Conservation (phyloP, 2,113 vertebrate genomes). For the Crotalus tigris region DNA sequence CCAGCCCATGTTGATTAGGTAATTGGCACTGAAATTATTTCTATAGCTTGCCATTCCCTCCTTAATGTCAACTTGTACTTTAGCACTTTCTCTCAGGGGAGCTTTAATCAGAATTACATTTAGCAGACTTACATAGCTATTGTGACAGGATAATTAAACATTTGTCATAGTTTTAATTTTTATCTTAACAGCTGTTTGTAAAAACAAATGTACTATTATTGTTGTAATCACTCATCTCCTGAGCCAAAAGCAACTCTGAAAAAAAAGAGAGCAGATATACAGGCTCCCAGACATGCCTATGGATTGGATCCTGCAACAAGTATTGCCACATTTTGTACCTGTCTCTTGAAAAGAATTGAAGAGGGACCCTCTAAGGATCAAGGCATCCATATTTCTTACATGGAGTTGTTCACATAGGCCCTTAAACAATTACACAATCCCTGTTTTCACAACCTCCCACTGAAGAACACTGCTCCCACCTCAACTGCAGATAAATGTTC, state of each 20-base stretch:
- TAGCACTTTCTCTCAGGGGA: slow-evolving; percentile 1
- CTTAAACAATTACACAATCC: background rate
- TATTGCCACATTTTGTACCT: slow-evolving; percentile 8
- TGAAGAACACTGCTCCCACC: background rate
- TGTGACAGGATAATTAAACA: slow-evolving; percentile 28
- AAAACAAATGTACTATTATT: slow-evolving; percentile 25
- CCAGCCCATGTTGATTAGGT: background rate
- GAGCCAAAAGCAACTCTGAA: slow-evolving; percentile 42
- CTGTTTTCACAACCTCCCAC: background rate
- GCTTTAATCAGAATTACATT: slow-evolving; percentile 23
- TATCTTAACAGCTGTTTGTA: slow-evolving; percentile 31
- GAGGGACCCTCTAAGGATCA: background rate
- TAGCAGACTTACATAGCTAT: slow-evolving; percentile 7
- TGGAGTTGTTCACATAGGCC: background rate
- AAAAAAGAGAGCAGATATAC: slow-evolving; percentile 22
- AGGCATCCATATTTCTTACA: background rate
- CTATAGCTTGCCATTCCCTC: slow-evolving; percentile 27
- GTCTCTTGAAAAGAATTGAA: background rate
- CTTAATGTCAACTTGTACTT: slow-evolving; percentile 30
- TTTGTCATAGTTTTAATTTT: slow-evolving; percentile 39
- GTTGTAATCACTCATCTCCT: slow-evolving; percentile 22
- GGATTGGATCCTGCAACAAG: slow-evolving; percentile 27
- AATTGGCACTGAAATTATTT: slow-evolving; percentile 2
- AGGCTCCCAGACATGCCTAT: slow-evolving; percentile 45
- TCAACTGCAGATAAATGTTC: background rate